Evolutionary conservation across 2,888 invertebrate species (phyloP).

Genomic region (Syritta pipiens): DNA sequence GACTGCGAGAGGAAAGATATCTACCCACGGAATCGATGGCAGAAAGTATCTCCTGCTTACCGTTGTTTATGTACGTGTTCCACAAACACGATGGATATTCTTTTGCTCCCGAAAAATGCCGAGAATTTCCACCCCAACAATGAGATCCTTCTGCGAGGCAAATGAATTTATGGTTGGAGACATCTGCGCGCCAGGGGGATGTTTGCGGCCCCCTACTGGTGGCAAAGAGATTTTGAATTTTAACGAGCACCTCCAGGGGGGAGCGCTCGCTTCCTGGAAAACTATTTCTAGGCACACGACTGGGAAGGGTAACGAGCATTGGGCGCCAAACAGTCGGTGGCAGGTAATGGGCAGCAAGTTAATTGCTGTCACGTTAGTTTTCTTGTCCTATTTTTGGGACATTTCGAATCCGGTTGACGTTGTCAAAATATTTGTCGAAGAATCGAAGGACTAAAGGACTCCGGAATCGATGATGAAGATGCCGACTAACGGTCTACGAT

Average conservation of each 20-base stretch:
- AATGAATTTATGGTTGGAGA: conserved; percentile 37
- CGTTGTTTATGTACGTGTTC: conserved; percentile 47
- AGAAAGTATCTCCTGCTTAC: conserved; percentile 37
- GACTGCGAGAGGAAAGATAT: not conserved
- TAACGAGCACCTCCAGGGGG: conserved; percentile 16
- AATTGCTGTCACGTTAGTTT: conserved; percentile 48
- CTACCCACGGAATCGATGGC: conserved; percentile 34
- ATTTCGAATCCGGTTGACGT: conserved; percentile 24
- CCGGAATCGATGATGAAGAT: not conserved
- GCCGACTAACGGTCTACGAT: not conserved
- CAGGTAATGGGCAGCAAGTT: conserved; percentile 17
- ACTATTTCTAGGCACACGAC: no score
- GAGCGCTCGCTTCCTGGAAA: no score
- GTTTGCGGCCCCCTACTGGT: not conserved
- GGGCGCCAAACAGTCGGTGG: no score
- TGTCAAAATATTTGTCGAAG: conserved; percentile 48
- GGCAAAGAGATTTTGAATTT: conserved; percentile 24
- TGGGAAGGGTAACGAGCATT: no score
- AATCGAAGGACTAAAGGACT: conserved; percentile 8
- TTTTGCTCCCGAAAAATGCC: not conserved
- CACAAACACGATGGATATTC: conserved; percentile 20
- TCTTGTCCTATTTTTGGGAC: no score
- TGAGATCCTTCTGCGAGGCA: not conserved
- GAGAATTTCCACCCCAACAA: conserved; percentile 3
- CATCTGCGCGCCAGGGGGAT: no score